phyloP scores from a whole-genome alignment of 2,888 invertebrate genomes.

The Tenthredo livida region DNA sequence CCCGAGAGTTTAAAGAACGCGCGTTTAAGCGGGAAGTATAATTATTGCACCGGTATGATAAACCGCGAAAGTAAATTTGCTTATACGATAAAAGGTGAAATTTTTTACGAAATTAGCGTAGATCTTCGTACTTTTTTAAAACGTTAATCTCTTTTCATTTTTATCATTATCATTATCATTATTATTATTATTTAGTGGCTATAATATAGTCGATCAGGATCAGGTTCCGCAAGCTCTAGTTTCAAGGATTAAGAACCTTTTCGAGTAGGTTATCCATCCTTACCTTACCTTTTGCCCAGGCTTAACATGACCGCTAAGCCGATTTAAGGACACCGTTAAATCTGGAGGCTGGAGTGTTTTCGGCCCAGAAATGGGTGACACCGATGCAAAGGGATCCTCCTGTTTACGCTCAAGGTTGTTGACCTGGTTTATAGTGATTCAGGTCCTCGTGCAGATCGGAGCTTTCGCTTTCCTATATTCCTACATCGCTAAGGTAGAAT shows the following conservation, averaged over 20 bases:
- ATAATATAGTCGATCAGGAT: not conserved
- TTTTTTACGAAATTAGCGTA: not conserved
- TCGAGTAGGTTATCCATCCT: not conserved
- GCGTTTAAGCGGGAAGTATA: not conserved
- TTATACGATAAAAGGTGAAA: not conserved
- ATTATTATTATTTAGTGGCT: not conserved
- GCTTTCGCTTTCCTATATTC: conserved; percentile 72
- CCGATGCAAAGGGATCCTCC: conserved; percentile 61
- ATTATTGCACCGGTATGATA: not conserved
- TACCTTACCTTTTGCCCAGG: not conserved
- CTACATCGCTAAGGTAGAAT: conserved; percentile 70
- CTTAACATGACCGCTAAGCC: conserved; percentile 30
- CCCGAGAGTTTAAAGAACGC: not conserved
- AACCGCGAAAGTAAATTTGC: not conserved
- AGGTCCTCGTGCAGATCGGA: conserved; percentile 72
- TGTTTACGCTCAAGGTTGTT: conserved; percentile 67
- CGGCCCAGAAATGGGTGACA: conserved; percentile 51
- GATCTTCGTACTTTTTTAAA: not conserved
- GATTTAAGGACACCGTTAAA: conserved; percentile 18
- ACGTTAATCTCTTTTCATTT: not conserved
- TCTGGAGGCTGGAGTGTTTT: conserved; percentile 29
- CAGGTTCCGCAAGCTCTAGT: not conserved
- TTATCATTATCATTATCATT: not conserved
- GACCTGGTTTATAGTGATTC: conserved; percentile 70
- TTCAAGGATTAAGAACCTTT: conserved; percentile 15